Conservation (phyloP, 2,888 invertebrate genomes). For the Lasioglossum morio region DNA sequence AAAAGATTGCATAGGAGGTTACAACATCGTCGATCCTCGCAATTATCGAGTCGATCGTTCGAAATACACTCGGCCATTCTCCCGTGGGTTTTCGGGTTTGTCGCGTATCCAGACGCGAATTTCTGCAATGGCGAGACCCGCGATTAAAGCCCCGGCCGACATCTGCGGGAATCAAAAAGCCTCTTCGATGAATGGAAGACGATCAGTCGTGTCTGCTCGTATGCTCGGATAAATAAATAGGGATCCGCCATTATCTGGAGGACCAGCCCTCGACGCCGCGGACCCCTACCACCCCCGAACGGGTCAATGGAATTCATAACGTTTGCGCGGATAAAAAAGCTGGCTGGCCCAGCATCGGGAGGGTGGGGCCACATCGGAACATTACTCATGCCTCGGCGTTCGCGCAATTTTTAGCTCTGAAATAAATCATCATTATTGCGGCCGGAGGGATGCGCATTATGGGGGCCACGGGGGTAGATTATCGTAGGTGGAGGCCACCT, state of each 20-base stretch:
- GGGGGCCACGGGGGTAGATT: constrained; percentile 80
- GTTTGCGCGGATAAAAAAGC: constrained; percentile 79
- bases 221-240: constrained; percentile 80
- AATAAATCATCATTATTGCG: constrained; percentile 88
- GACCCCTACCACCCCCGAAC: constrained; percentile 73
- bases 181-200: constrained; percentile 75
- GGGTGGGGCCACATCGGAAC: constrained; percentile 84
- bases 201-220: constrained; percentile 77
- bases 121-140: constrained; percentile 41
- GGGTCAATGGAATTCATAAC: constrained; percentile 82
- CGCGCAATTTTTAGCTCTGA: constrained; percentile 86
- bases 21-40: constrained; percentile 24
- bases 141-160: constrained; percentile 60
- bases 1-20: neutral
- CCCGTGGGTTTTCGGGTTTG: constrained; percentile 14
- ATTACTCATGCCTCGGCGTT: constrained; percentile 86
- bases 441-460: constrained; percentile 84
- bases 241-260: constrained; percentile 80
- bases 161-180: constrained; percentile 72
- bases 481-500: constrained; percentile 76
- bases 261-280: constrained; percentile 76
- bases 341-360: constrained; percentile 70
- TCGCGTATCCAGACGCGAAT: constrained; percentile 58
- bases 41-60: constrained; percentile 35
- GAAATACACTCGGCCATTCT: too few relatives aligned